These are phyloP conservation scores for Lethenteron camtschaticum DNA, from an alignment of 2,113 vertebrate genomes.

Conservation along the genomic window DNA sequence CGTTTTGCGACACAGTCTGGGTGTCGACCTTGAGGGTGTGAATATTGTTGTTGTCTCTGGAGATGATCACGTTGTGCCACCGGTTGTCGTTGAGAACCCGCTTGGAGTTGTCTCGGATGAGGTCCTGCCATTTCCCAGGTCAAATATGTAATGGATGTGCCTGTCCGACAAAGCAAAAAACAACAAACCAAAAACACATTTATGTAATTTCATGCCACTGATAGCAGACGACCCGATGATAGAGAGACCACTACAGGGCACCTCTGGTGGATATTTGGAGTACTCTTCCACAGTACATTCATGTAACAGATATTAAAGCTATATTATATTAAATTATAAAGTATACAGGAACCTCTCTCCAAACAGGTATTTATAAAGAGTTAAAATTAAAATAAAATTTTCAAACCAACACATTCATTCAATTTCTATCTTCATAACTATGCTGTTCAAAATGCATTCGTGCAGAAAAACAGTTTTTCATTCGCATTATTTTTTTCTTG, in stretches of 20 bases:
- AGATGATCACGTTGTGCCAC: constrained; percentile 94
- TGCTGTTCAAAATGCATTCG: neutral
- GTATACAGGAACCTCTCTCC: too few species aligned
- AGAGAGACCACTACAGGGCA: constrained; percentile 16
- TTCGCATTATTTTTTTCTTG: neutral
- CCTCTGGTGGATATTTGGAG: neutral
- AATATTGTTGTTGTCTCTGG: constrained; percentile 77
- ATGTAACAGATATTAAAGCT: neutral
- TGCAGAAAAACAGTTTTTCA: neutral
- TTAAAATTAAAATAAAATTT: too few species aligned
- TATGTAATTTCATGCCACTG: constrained; percentile 12
- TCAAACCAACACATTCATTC: too few species aligned
- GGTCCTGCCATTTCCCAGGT: constrained; percentile 78
- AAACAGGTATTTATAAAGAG: too few species aligned
- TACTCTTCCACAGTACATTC: neutral
- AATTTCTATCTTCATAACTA: neutral
- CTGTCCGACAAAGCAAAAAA: constrained; percentile 22
- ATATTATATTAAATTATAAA: too few species aligned
- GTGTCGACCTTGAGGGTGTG: constrained; percentile 93
- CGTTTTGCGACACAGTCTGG: constrained; percentile 77
- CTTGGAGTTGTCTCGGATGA: constrained; percentile 92
- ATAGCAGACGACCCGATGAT: constrained; percentile 15
- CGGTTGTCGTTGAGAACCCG: constrained; percentile 89
- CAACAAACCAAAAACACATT: constrained; percentile 12
- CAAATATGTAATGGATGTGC: constrained; percentile 82